Evolutionary conservation across 2,113 vertebrate species (phyloP), one percentile per base, ranked within the genome.

Genomic region (Cricetomys ansorgei): DNA sequence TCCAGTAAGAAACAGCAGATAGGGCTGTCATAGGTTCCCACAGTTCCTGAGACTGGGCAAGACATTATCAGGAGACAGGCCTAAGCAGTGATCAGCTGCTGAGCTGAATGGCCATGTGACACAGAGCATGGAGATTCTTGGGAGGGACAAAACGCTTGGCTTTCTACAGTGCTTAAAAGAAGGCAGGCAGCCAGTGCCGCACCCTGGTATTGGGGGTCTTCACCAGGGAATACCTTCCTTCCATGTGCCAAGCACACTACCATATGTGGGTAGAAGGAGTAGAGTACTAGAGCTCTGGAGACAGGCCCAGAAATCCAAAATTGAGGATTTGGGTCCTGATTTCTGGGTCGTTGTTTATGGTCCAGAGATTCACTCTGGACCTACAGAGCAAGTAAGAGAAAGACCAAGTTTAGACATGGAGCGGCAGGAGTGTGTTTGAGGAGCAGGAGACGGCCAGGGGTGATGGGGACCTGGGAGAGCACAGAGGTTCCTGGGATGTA

Each of bases 281-380:
- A 15, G 27, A 40, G 57, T 16, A 5, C 0, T 2, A 25, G 6
- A 15, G 62, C 21, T n/a, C 57, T 11, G 15, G 79, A 48, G 1
- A 23, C 31, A 45, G 50, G n/a, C 15, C 25, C 11, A 10, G 31
- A 37, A 57, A 6, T 17, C 69, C 31, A 48, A 19, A 9, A 29
- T n/a, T 37, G 13, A 79, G 19, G 17, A 40, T 27, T 19, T 4
- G 15, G 43, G 11, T 17, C 65, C 40, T n/a, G 40, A 50, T 25
- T 25, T 23, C 3, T 9, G 5, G 27, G 15, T n/a, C 4, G 6
- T 40, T 21, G 29, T 34, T 27, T 4, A 11, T 1, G n/a, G 2
- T 43, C 27, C 19, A 17, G 48, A 64, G 70, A 29, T 45, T 4
- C 19, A 9, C 48, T 55, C 45, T 37, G 43, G 23, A 9, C 16